Base-by-base conservation (phyloP, 2,797 vertebrate species). In the Pseudomugil gertrudae region DNA sequence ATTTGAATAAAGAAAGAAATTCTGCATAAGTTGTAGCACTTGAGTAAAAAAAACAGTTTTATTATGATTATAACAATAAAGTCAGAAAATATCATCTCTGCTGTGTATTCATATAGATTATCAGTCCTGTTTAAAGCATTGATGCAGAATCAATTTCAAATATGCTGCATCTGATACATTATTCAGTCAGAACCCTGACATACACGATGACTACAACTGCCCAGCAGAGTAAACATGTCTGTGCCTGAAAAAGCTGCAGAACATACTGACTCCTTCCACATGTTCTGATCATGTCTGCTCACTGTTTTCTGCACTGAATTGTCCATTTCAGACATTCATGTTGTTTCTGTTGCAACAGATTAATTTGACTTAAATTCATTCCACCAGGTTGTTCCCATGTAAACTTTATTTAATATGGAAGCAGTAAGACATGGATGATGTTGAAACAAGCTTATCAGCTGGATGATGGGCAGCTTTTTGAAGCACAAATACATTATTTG, bases 61-160 rank as follows among this genome's bases (percentile, higher is more conserved):
- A 35, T 58, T 9, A 7, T 66, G 9, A 48, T 40, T n/a, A 55
- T 43, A 10, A 23, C 57, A 80, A 75, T 79, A 62, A 79, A 78
- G 65, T 57, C 17, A 65, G 54, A 13, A 69, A 48, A n/a, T n/a
- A 32, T 63, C 48, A n/a, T n/a, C 1, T 43, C 3, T 43, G 19
- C 8, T 43, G 40, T 72, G 13, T 58, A 15, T 63, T 58, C 59
- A 2, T 40, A 57, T 51, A 29, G 32, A 57, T 23, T 2, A 30
- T 57, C 23, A 54, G 40, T 54, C n/a, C n/a, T 51, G 24, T 43
- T 8, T n/a, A 43, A 43, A 68, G 27, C 4, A 3, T 9, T 43
- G 7, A 19, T 40, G 40, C n/a, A 32, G 4, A 33, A 7, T 19
- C 6, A 36, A 51, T 36, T 45, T 1, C 2, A 15, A 48, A 56